Conservation (phyloP, 2,113 vertebrate species). For the Leptobrachium leishanense region DNA sequence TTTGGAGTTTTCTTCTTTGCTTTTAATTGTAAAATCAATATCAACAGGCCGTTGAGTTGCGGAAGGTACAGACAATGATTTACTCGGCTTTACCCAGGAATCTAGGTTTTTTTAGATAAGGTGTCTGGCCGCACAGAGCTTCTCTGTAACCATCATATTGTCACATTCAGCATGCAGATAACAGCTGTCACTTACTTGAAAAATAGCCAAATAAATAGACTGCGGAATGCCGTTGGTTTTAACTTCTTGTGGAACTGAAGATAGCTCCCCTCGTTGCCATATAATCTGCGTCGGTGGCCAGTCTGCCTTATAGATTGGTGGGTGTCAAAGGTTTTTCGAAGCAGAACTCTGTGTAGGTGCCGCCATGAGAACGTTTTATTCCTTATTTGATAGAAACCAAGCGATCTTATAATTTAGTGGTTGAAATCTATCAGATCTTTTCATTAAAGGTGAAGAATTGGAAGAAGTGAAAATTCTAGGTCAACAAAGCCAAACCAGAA, state of each 20-base stretch:
- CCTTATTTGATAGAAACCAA: slow-evolving; percentile 1
- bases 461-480: too few species aligned
- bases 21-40: background rate
- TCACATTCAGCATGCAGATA: slow-evolving; percentile 64
- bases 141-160: slow-evolving; percentile 68
- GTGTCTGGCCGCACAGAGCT: slow-evolving; percentile 64
- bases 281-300: slow-evolving; percentile 66
- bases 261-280: too few species aligned
- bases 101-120: slow-evolving; percentile 56
- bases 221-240: slow-evolving; percentile 62
- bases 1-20: background rate
- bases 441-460: too few species aligned
- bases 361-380: background rate
- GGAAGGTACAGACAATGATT: slow-evolving; percentile 47
- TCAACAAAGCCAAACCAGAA: too few species aligned
- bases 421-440: background rate
- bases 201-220: slow-evolving; percentile 75
- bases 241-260: slow-evolving; percentile 65
- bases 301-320: slow-evolving; percentile 61
- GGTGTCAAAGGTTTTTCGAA: too few species aligned
- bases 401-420: slow-evolving; percentile 22
- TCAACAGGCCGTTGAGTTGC: background rate
- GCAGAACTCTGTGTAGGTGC: too few species aligned
- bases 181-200: slow-evolving; percentile 72
- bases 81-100: slow-evolving; percentile 40